phyloP scores from a whole-genome alignment of 2,888 invertebrate genomes.

The Syrphus vitripennis region DNA sequence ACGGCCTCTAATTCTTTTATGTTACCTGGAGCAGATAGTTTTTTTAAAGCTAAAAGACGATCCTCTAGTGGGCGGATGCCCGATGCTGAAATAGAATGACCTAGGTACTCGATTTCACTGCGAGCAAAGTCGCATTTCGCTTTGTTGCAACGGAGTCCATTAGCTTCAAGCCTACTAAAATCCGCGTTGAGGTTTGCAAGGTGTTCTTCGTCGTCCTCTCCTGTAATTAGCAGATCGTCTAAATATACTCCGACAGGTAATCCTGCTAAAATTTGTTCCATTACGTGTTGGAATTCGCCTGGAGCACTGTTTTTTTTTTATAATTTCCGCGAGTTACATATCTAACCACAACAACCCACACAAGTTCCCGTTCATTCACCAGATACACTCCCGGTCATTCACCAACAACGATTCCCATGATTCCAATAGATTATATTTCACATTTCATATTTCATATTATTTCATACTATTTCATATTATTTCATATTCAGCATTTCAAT shows the following conservation, averaged over 20 bases:
- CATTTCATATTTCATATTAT: too few relatives aligned
- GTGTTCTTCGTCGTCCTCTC: slow-evolving; percentile 31
- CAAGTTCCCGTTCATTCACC: too few relatives aligned
- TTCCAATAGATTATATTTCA: too few relatives aligned
- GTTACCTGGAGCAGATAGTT: slow-evolving; percentile 9
- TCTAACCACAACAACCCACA: too few relatives aligned
- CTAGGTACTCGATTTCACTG: background rate
- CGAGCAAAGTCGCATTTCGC: slow-evolving; percentile 35
- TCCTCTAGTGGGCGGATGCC: slow-evolving; percentile 27
- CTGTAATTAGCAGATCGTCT: slow-evolving; percentile 46
- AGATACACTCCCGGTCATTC: too few relatives aligned
- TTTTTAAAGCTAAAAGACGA: slow-evolving; percentile 13
- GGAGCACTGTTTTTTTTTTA: slow-evolving; percentile 1
- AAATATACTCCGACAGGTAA: slow-evolving; percentile 24
- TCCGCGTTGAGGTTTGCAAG: slow-evolving; percentile 7
- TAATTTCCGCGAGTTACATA: too few relatives aligned
- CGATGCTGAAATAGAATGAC: slow-evolving; percentile 19
- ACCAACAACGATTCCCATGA: too few relatives aligned
- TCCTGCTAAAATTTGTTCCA: slow-evolving; percentile 1
- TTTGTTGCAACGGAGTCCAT: slow-evolving; percentile 32
- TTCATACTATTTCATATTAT: too few relatives aligned
- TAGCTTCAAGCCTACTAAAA: slow-evolving; percentile 7
- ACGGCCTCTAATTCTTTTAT: background rate
- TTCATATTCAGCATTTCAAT: too few relatives aligned
- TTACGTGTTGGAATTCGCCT: background rate